phyloP scores from a whole-genome alignment of 2,113 vertebrate genomes.

The Dermatemys mawii region DNA sequence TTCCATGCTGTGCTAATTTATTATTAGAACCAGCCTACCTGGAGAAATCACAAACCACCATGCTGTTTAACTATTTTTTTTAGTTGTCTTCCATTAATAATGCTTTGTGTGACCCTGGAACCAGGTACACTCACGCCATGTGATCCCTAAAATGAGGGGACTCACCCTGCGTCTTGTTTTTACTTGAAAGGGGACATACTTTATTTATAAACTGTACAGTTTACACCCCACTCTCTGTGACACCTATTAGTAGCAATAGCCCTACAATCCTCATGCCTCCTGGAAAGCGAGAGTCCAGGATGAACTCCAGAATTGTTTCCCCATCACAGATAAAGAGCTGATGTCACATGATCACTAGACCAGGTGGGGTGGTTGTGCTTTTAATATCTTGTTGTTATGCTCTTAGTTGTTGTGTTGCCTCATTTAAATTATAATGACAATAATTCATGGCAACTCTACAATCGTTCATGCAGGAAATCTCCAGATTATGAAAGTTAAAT shows the following conservation, averaged over 20 bases:
- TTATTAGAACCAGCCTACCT: conserved; percentile 18
- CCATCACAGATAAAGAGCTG: background rate
- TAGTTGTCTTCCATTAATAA: background rate
- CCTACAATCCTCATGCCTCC: background rate
- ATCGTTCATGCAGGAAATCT: conserved; percentile 53
- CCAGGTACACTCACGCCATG: background rate
- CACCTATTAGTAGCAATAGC: background rate
- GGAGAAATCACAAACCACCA: background rate
- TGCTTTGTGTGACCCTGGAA: background rate
- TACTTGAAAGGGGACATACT: background rate
- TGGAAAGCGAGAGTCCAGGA: background rate
- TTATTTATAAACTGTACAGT: background rate
- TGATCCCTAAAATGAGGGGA: background rate
- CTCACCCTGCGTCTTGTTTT: background rate
- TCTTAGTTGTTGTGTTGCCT: conserved; percentile 53
- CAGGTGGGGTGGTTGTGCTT: background rate
- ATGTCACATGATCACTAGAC: background rate
- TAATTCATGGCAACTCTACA: conserved; percentile 55
- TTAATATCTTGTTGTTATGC: conserved; percentile 43
- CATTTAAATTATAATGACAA: conserved; percentile 56
- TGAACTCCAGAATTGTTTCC: background rate
- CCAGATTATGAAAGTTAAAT: conserved; percentile 59
- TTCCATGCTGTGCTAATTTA: conserved; percentile 32
- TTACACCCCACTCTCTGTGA: background rate
- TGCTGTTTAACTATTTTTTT: conserved; percentile 24